Evolutionary conservation across 2,888 invertebrate genomes (phyloP).

Genomic region (Blastobasis lacticolella): DNA sequence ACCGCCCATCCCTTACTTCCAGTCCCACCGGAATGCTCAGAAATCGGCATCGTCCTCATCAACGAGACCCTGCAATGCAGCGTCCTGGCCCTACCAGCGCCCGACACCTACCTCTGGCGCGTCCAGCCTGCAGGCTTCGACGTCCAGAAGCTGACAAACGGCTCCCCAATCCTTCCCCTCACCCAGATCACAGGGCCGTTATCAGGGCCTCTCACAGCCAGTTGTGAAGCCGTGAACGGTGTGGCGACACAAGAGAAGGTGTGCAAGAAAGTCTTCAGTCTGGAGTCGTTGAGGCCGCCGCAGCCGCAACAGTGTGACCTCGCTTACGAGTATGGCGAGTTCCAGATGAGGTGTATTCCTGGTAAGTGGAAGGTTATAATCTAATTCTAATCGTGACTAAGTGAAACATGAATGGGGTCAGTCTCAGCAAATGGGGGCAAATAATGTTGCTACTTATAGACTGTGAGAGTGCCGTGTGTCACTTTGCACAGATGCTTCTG

Average conservation of each 20-base stretch:
- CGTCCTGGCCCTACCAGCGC: conserved; percentile 45
- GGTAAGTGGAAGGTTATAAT: conserved; percentile 28
- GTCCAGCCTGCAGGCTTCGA: conserved; percentile 50
- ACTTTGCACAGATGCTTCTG: too few species aligned
- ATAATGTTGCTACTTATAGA: too few species aligned
- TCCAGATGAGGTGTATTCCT: conserved; percentile 63
- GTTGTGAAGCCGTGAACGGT: conserved; percentile 59
- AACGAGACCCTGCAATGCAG: conserved; percentile 55
- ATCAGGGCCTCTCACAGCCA: conserved; percentile 41
- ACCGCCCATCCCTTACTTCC: neutral
- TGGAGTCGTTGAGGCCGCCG: conserved; percentile 54
- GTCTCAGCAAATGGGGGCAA: too few species aligned
- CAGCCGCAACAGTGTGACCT: conserved; percentile 59
- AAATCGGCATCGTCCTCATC: conserved; percentile 44
- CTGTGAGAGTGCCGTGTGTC: too few species aligned
- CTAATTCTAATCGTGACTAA: too few species aligned
- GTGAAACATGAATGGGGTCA: too few species aligned
- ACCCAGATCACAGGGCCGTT: conserved; percentile 55
- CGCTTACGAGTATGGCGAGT: conserved; percentile 56
- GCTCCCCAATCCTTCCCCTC: conserved; percentile 48
- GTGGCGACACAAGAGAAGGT: conserved; percentile 53
- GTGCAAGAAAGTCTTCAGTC: conserved; percentile 45
- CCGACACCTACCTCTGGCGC: conserved; percentile 64
- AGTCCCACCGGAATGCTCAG: conserved; percentile 52
- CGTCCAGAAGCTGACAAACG: conserved; percentile 54